Base-by-base conservation (phyloP, 2,797 vertebrate species). In the Chelidonichthys spinosus region DNA sequence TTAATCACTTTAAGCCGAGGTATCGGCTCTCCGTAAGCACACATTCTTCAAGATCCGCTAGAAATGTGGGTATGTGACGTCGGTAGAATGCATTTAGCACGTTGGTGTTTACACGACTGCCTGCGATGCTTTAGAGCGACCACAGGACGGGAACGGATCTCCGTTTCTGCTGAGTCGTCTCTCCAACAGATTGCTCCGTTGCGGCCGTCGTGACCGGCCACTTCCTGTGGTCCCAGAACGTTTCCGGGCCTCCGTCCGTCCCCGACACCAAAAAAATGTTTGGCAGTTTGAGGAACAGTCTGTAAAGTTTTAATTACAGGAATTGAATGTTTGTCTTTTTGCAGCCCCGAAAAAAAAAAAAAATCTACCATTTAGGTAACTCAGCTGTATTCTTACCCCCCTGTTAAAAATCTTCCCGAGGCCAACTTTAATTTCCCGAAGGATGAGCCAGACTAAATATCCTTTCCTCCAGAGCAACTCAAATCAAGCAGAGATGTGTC, bases 171-270 rank as follows among this genome's bases (percentile, higher is more conserved):
- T 39, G 47, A 50, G 40, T 74, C 25, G 74, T 73, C 76, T 68
- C 56, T 60, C 78, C 15, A 35, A 69, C 37, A 37, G 66, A 54
- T 49, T 46, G 44, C 62, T 82, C 59, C 63, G 62, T 69, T 35
- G 77, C 11, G 55, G 63, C 70, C 50, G 58, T 62, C 69, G 58
- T 71, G 77, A 76, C 71, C 11, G 7, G 54, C 72, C 63, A 82
- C 81, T 85, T 91, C 89, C 81, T 88, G 86, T 89, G 85, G 84
- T 84, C 66, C 8, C 62, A 50, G 17, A 80, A 71, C 50, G 85
- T 67, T 82, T 13, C 71, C 78, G 74, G 63, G 36, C 67, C 53
- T n/a, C 49, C 52, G 44, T 65, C 73, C 77, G 37, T 58, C 60
- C 43, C n/a, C 44, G 4, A 59, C 81, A 70, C 49, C 60, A 81